phyloP scores from a whole-genome alignment of 2,113 vertebrate genomes.

The Pseudorasbora parva region DNA sequence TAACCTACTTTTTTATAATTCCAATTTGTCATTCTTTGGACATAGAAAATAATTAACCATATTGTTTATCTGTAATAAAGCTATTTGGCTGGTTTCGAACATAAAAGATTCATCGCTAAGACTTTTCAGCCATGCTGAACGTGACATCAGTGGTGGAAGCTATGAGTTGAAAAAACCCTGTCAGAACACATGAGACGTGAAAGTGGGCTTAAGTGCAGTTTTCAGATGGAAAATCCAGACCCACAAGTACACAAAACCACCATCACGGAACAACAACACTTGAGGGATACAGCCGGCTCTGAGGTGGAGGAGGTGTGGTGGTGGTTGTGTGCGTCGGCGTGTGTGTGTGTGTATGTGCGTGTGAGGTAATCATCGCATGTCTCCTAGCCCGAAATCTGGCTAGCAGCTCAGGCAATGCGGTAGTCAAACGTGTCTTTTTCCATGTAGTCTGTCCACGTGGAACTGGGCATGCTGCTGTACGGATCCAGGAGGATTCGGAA shows the following conservation, averaged over 20 bases:
- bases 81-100: conserved; percentile 39
- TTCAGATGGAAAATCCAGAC: conserved; percentile 33
- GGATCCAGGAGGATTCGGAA: conserved; percentile 86
- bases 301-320: conserved; percentile 35
- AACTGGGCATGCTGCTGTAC: conserved; percentile 84
- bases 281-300: conserved; percentile 13
- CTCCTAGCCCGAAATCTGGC: conserved; percentile 9
- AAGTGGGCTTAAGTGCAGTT: conserved; percentile 11
- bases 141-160: conserved; percentile 56
- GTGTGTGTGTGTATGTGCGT: not conserved
- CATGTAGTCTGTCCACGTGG: conserved; percentile 85
- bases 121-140: conserved; percentile 48
- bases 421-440: conserved; percentile 86
- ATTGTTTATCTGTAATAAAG: conserved; percentile 40
- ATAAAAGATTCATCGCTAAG: conserved; percentile 58
- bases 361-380: conserved; percentile 54
- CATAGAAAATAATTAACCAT: conserved; percentile 30
- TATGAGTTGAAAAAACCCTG: conserved; percentile 47
- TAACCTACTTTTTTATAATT: conserved; percentile 14
- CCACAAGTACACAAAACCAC: conserved; percentile 35
- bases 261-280: conserved; percentile 19
- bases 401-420: conserved; percentile 76
- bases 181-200: conserved; percentile 37
- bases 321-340: not conserved
- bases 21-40: conserved; percentile 22